phyloP scores from a whole-genome alignment of 2,113 vertebrate genomes.

The Ginglymostoma cirratum region DNA sequence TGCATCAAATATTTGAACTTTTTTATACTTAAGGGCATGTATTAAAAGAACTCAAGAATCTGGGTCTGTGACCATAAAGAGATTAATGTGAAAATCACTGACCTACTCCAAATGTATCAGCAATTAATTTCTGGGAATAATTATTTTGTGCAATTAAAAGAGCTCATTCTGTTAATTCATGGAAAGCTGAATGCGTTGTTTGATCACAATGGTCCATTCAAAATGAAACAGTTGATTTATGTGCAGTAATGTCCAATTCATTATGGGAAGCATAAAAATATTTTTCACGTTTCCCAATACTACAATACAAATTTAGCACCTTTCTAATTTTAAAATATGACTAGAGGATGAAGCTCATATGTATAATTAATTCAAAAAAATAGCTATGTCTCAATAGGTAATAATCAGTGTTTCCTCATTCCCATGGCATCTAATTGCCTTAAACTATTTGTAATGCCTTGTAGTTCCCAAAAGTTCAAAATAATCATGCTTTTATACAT shows the following conservation, averaged over 20 bases:
- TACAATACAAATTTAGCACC: not conserved
- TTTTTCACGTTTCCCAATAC: not conserved
- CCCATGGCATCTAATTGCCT: not conserved
- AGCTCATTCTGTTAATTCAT: not conserved
- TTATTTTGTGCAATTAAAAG: constrained; percentile 4
- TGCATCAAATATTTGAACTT: not conserved
- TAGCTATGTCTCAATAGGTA: not conserved
- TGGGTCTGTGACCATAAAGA: not conserved
- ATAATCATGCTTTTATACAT: too few species aligned
- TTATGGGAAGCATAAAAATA: not conserved
- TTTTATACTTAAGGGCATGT: not conserved
- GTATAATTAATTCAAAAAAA: not conserved
- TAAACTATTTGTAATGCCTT: not conserved
- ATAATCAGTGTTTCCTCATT: not conserved
- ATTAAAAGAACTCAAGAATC: not conserved
- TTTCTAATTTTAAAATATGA: not conserved
- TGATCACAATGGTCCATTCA: not conserved
- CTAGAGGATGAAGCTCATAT: not conserved
- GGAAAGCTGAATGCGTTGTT: not conserved
- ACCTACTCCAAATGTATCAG: not conserved
- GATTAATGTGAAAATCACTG: constrained; percentile 1
- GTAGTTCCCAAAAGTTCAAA: too few species aligned
- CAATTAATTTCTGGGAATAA: constrained; percentile 3
- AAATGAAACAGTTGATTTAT: not conserved
- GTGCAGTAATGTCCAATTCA: not conserved